Conservation (phyloP, 1,140 invertebrate species). For the Drosophila bipectinata region DNA sequence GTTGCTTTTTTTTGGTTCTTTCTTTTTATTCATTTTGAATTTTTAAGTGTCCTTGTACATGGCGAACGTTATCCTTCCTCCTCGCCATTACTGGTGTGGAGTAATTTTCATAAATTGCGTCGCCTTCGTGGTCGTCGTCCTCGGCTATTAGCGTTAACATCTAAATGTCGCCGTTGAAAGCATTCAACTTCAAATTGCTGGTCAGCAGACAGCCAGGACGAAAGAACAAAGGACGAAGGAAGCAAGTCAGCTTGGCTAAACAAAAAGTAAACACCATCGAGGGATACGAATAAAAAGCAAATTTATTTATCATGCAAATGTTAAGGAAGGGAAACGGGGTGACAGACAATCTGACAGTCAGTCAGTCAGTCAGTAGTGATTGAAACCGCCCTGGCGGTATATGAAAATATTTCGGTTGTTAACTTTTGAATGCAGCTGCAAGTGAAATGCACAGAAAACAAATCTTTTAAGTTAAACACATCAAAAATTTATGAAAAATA, state of each 20-base stretch:
- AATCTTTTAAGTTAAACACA: neutral
- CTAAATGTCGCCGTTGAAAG: conserved; percentile 69
- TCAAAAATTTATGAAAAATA: neutral
- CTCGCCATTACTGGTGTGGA: conserved; percentile 60
- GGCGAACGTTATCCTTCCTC: conserved; percentile 47
- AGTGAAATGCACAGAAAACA: conserved; percentile 9
- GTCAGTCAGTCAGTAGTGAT: conserved; percentile 56
- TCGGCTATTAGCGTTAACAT: conserved; percentile 74
- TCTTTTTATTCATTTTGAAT: conserved; percentile 18
- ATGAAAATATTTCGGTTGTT: conserved; percentile 72
- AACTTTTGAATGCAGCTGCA: conserved; percentile 51
- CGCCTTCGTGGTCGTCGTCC: conserved; percentile 41
- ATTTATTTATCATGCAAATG: conserved; percentile 74
- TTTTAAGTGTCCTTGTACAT: conserved; percentile 65
- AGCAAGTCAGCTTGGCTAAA: conserved; percentile 35
- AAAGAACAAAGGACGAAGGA: conserved; percentile 24
- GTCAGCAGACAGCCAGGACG: conserved; percentile 20
- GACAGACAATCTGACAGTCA: conserved; percentile 42
- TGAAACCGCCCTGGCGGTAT: conserved; percentile 49
- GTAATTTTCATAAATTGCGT: conserved; percentile 78
- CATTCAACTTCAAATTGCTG: conserved; percentile 52
- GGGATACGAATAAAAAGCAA: conserved; percentile 49
- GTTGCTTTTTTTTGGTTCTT: neutral
- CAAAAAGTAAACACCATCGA: conserved; percentile 28
- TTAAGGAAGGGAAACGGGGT: conserved; percentile 1